Evolutionary conservation across 2,113 vertebrate species (phyloP).

Genomic region (Sitta europaea): DNA sequence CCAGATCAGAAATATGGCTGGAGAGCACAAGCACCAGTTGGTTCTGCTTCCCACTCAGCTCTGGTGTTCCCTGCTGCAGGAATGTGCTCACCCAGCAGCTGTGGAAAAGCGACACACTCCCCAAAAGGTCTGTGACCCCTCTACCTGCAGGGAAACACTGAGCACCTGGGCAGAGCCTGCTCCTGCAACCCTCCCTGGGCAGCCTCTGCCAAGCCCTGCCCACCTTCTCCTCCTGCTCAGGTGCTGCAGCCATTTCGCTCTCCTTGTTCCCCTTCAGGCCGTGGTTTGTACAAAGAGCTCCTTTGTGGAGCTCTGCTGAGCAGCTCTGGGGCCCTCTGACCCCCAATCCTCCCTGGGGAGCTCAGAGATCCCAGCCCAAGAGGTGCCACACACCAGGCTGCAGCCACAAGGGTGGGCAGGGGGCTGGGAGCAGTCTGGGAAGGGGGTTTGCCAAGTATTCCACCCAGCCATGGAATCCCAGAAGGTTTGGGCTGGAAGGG

Average conservation of each 20-base stretch:
- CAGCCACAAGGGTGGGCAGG: background rate
- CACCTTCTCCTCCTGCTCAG: background rate
- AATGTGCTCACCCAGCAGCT: background rate
- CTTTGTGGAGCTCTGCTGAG: background rate
- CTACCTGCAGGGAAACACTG: background rate
- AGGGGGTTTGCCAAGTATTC: background rate
- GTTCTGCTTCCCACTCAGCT: background rate
- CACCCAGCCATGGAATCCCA: background rate
- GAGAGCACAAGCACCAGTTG: rapidly evolving
- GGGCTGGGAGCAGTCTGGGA: background rate
- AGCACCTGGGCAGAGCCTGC: rapidly evolving
- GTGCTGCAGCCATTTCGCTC: background rate
- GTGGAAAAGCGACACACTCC: rapidly evolving
- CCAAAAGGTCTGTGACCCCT: background rate
- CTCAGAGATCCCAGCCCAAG: background rate
- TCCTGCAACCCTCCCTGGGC: background rate
- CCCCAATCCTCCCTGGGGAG: background rate
- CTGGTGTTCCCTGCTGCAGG: background rate
- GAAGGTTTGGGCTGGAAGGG: background rate
- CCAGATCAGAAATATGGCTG: rapidly evolving
- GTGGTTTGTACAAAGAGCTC: background rate
- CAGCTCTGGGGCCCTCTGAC: background rate
- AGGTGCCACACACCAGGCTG: background rate
- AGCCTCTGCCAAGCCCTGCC: background rate
- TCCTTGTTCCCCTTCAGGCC: background rate